Base-by-base conservation (phyloP, 2,797 vertebrate genomes). In the Ctenochaetus hawaiiensis region DNA sequence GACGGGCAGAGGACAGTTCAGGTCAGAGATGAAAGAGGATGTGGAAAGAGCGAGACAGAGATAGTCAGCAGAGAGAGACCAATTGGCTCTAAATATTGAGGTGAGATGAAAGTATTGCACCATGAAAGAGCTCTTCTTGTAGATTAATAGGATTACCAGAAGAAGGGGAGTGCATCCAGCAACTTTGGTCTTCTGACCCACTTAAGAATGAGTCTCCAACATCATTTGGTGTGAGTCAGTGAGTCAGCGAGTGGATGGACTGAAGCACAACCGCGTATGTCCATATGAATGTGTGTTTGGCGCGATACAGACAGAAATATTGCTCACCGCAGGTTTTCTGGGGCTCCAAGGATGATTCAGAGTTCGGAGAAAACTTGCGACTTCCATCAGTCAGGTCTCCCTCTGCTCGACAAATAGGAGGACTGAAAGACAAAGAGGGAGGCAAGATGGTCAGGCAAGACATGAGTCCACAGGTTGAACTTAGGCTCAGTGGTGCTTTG, bases 301-400 rank as follows among this genome's bases (percentile, higher is more conserved):
- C 39, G 45, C 1, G 8, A 34, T n/a, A 47, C 4, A 11, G 57
- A 47, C 23, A 26, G 53, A 72, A 47, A 8, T 2, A 20, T 6
- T 12, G 52, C 96, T 96, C 79, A 97, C 97, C 97, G 0, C 97
- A 98, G 66, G 96, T 96, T 88, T 96, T 97, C 85, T 96, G 96
- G 48, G 95, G 91, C 52, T 97, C 97, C 10, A 95, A 86, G 2
- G 96, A 96, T 0, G 96, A 95, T 65, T 98, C 97, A 0, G 97
- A 96, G 88, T 91, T 97, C 45, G 96, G 96, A 20, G 96, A 97
- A 39, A 96, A 96, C 84, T 96, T 97, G 71, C 93, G 94, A 61
- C 91, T 94, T 45, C 95, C 96, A n/a, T 97, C 96, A 0, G 92
- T 90, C 41, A 94, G 81, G 44, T 97, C 95, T 57, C 92, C 96